Base-by-base conservation (phyloP, 2,113 vertebrate genomes). In the Osmerus eperlanus region DNA sequence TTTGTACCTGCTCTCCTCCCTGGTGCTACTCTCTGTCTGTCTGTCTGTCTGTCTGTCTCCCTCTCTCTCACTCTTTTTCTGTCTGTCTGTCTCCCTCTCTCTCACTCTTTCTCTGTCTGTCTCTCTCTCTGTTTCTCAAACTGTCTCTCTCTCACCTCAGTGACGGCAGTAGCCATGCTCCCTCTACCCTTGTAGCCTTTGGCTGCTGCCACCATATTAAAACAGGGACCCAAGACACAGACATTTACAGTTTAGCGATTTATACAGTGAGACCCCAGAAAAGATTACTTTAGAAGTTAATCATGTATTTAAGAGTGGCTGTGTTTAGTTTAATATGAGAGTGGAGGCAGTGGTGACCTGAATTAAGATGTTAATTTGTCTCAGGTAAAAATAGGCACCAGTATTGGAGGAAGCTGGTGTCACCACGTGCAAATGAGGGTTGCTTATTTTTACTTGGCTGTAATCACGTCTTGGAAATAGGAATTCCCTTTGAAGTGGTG, bases 1-100 rank as follows among this genome's bases (percentile, higher is more conserved):
- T 59, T 81, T 52, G 41, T 75, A 81, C 75, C 3, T 66, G 61
- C n/a, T 47, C 60, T 8, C 23, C 59, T 79, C 62, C 14, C 23
- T 25, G 41, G 41, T 47, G 41, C 41, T 47, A 12, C 41, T 9
- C 1, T 41, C 23, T 3, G 11, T 62, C 60, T 12, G 11, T 14
- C 12, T 61, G n/a, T 8, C 25, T 62, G 23, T 25, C 47, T 54
- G 47, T 16, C 13, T 54, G 41, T 28, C 25, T 28, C 25, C 3
- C 25, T 28, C 25, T 28, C 25, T 28, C 25, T 28, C 25, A 8
- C 5, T 36, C 5, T 36, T 7, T 11, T 0, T 61, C 59, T 13
- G 8, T 18, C 25, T 62, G n/a, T 25, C 13, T 54, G 41, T 28
- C 25, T 28, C 25, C 3, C 25, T 28, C 25, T 28, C 25, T 28